Base-by-base conservation (phyloP, 35 echinoderm and acorn worm genomes). In the Anneissia japonica region DNA sequence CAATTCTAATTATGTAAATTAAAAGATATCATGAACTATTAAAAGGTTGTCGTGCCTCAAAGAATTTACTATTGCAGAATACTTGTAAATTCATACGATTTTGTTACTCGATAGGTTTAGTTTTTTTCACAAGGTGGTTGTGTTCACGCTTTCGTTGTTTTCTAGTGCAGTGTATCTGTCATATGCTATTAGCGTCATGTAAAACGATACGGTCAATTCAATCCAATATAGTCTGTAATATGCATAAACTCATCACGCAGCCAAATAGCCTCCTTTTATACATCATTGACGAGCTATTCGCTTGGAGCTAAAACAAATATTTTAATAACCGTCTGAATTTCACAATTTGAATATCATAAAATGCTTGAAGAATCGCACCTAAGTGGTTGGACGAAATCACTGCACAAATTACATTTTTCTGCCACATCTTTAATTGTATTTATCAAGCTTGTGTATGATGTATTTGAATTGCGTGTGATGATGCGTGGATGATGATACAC, bases 301-400 rank as follows among this genome's bases (percentile, higher is more conserved):
- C 51, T 64, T 64, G 51, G 9, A 64, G 51, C 51, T 64, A 64
- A 64, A 64, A 64, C 51, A 64, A 64, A 64, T 64, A 64, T 64
- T 64, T 64, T 64, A 64, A 64, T 64, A 64, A 64, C 51, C 51
- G 51, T 64, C 51, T 64, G 51, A 64, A 64, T 64, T 64, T 64
- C 51, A 64, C 51, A 64, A 64, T 64, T 64, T 64, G 51, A 64
- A 64, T 64, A 64, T 64, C 51, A 64, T 64, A 64, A n/a, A 64
- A 64, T 64, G 51, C 51, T 64, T 26, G 21, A 64, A 64, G 51
- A 64, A 64, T 64, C 19, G 51, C 51, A 64, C 51, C 51, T 64
- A 64, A 64, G 51, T 64, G 51, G 51, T 23, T 64, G 19, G 51
- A 64, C 26, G 19, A 64, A 64, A 64, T 64, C 51, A 64, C 26